Conservation (phyloP, 2,113 vertebrate genomes). For the Oreochromis aureus region DNA sequence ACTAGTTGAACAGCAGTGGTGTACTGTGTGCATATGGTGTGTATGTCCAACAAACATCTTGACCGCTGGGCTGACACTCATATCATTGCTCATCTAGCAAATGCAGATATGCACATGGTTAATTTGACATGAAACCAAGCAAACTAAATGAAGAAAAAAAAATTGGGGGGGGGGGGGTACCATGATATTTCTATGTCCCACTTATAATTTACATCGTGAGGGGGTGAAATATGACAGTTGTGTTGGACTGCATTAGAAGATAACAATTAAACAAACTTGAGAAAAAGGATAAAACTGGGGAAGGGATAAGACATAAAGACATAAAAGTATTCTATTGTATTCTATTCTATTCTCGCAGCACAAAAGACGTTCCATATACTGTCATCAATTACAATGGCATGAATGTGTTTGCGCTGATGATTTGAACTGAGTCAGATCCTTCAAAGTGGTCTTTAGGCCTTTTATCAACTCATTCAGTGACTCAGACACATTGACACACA, state of each 20-base stretch:
- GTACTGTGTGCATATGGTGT: neutral
- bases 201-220: neutral
- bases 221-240: neutral
- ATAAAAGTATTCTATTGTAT: neutral
- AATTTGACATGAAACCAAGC: slow-evolving; percentile 21
- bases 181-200: neutral
- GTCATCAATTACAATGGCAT: slow-evolving; percentile 38
- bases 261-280: neutral
- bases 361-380: neutral
- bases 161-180: neutral
- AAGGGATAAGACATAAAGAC: neutral
- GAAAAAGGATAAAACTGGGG: neutral
- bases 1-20: neutral
- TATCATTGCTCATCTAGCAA: slow-evolving; percentile 4
- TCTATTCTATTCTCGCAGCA: neutral
- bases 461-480: slow-evolving; percentile 20
- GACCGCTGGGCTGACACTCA: slow-evolving; percentile 8
- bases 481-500: neutral
- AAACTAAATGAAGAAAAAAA: neutral
- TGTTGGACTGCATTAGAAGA: neutral
- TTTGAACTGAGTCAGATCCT: slow-evolving; percentile 40
- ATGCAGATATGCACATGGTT: slow-evolving; percentile 13
- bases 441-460: slow-evolving; percentile 28
- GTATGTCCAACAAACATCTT: neutral
- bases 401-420: slow-evolving; percentile 20